A percentile compares a stretch with the other conserved stretches of the same genome.
phyloP scores from a whole-genome alignment of 2,888 invertebrate species.

The Drosophila formosana region DNA sequence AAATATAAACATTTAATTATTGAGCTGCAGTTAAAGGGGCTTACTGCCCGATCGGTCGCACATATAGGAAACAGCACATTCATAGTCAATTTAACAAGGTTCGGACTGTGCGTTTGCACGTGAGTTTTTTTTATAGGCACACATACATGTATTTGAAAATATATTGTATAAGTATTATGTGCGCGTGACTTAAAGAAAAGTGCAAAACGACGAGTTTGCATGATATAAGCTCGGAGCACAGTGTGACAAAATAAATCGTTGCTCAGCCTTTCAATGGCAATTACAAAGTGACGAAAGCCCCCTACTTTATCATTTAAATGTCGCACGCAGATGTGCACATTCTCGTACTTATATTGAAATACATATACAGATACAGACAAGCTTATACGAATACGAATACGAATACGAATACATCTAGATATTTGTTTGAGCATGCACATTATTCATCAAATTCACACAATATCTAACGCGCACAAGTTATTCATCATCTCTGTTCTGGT shows the following conservation, averaged over 20 bases:
- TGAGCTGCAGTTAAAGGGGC: constrained; percentile 22
- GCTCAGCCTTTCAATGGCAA: constrained; percentile 44
- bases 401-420: constrained; percentile 19
- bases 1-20: constrained; percentile 37
- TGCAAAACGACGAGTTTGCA: constrained; percentile 7
- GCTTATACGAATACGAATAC: no score
- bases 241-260: constrained; percentile 44
- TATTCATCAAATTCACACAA: constrained; percentile 55
- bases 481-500: constrained; percentile 53
- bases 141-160: not conserved
- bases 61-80: constrained; percentile 32
- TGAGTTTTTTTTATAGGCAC: constrained; percentile 28
- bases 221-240: constrained; percentile 9
- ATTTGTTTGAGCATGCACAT: constrained; percentile 27
- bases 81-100: constrained; percentile 33
- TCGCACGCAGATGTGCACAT: constrained; percentile 11
- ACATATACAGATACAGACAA: constrained; percentile 5
- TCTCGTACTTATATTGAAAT: constrained; percentile 5
- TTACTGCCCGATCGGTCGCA: constrained; percentile 33
- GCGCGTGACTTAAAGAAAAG: constrained; percentile 50
- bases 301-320: constrained; percentile 38
- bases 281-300: constrained; percentile 53
- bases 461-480: constrained; percentile 53
- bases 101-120: constrained; percentile 44
- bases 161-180: constrained; percentile 3